These are phyloP conservation scores for Ennomos erosarius DNA, from an alignment of 2,888 invertebrate species.

Conservation along the genomic window DNA sequence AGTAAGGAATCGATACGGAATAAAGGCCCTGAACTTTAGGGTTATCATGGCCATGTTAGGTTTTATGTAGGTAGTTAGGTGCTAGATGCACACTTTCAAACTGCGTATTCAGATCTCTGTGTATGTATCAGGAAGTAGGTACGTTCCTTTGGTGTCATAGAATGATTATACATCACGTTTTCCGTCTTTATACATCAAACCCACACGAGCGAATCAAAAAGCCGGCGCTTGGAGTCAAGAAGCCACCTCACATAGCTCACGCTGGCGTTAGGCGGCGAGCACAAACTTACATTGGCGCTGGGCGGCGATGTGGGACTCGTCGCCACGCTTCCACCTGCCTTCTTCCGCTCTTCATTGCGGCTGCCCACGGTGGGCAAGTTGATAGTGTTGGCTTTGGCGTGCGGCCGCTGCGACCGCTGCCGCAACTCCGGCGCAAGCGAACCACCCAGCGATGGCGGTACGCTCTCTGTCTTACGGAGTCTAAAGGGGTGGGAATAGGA, in stretches of 20 bases:
- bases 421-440: slow-evolving; percentile 67
- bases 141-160: too few relatives aligned
- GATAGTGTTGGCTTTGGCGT: slow-evolving; percentile 85
- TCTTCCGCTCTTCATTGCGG: slow-evolving; percentile 66
- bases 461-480: slow-evolving; percentile 77
- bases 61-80: too few relatives aligned
- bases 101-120: too few relatives aligned
- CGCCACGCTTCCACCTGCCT: slow-evolving; percentile 53
- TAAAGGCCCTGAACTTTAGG: too few relatives aligned
- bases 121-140: too few relatives aligned
- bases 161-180: background rate
- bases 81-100: too few relatives aligned
- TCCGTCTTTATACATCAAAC: background rate
- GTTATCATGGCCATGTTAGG: too few relatives aligned
- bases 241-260: slow-evolving; percentile 1
- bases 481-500: slow-evolving; percentile 65
- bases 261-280: background rate
- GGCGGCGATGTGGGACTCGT: slow-evolving; percentile 75
- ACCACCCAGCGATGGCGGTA: slow-evolving; percentile 71
- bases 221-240: background rate
- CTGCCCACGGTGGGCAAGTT: slow-evolving; percentile 81
- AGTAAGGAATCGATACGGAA: too few relatives aligned
- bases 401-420: slow-evolving; percentile 70
- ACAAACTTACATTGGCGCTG: slow-evolving; percentile 71
- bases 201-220: background rate